Evolutionary conservation across 2,888 invertebrate species (phyloP).

Genomic region (Chirona hameri): DNA sequence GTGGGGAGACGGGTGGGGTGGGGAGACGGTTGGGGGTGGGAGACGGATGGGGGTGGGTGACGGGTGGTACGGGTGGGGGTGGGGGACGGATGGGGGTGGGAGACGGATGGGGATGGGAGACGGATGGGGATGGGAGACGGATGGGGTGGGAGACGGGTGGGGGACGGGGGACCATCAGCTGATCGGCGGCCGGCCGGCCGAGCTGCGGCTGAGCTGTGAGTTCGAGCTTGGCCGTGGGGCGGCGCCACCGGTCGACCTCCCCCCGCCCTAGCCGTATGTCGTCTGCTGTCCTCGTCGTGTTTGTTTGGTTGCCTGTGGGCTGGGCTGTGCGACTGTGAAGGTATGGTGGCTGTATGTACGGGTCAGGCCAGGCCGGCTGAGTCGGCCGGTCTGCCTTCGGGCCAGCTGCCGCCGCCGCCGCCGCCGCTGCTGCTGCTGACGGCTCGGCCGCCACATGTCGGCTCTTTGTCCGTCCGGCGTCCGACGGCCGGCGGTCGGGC

Average conservation of each 20-base stretch:
- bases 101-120: not conserved
- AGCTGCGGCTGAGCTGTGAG: not conserved
- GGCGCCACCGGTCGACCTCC: no score
- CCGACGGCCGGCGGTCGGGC: not conserved
- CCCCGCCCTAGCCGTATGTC: no score
- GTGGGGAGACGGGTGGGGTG: not conserved
- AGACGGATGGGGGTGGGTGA: not conserved
- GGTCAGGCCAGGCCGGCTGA: not conserved
- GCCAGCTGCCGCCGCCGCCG: not conserved
- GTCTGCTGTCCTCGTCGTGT: no score
- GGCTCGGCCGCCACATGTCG: conserved; percentile 2
- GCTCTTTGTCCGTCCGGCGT: not conserved
- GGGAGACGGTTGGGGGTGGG: not conserved
- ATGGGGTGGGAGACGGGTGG: not conserved
- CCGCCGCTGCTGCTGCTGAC: not conserved
- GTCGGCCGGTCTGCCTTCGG: not conserved
- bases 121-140: not conserved
- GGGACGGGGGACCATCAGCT: no score
- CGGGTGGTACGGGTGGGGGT: not conserved
- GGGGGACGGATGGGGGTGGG: no score
- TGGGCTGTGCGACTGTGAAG: not conserved
- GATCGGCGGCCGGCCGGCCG: not conserved
- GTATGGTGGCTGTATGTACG: not conserved
- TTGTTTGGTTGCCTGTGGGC: not conserved
- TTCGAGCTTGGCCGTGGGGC: no score